phyloP scores from a whole-genome alignment of 2,113 vertebrate species.

The Carassius carassius region DNA sequence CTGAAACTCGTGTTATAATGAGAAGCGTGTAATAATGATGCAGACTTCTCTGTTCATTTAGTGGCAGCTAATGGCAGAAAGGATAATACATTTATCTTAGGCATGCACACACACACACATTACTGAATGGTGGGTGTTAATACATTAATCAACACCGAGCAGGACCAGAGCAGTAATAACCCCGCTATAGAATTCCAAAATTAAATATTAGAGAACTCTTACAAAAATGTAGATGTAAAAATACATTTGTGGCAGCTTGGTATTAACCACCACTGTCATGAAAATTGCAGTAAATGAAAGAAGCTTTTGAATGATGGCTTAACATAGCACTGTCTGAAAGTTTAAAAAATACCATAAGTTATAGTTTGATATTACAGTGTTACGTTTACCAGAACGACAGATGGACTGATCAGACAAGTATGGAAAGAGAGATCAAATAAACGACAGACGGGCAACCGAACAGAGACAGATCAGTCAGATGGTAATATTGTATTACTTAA shows the following conservation, averaged over 20 bases:
- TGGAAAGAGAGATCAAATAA: too few relatives aligned
- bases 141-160: neutral
- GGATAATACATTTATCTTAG: conserved; percentile 15
- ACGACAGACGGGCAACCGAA: too few relatives aligned
- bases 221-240: neutral
- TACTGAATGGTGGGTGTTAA: neutral
- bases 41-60: neutral
- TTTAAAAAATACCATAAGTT: too few relatives aligned
- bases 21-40: conserved; percentile 5
- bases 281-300: neutral
- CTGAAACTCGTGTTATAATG: neutral
- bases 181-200: neutral
- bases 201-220: neutral
- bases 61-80: neutral
- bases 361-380: neutral
- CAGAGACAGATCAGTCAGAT: too few relatives aligned
- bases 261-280: neutral
- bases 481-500: too few relatives aligned
- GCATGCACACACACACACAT: neutral
- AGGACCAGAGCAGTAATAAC: neutral
- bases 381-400: neutral
- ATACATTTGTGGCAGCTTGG: neutral
- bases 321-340: too few relatives aligned
- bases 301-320: too few relatives aligned
- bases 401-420: too few relatives aligned